phyloP scores from a whole-genome alignment of 35 echinoderm and acorn worm species.

The Amphiura filiformis region DNA sequence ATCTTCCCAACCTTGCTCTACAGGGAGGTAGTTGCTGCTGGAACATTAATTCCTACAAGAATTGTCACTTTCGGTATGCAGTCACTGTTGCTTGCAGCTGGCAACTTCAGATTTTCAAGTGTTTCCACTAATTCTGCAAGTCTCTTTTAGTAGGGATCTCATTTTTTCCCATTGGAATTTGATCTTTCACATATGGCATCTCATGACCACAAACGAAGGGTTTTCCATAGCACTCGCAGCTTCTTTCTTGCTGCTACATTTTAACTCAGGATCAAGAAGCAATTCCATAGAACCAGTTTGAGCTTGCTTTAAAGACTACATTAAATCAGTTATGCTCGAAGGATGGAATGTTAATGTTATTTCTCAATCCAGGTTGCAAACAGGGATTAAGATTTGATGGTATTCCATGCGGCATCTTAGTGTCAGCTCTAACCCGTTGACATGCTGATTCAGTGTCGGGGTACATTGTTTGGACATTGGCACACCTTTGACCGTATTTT shows the following conservation, averaged over 20 bases:
- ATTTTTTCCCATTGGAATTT: too few relatives aligned
- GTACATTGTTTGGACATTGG: too few relatives aligned
- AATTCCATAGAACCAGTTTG: too few relatives aligned
- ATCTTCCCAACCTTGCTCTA: slow-evolving; percentile 3
- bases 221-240: too few relatives aligned
- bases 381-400: neutral
- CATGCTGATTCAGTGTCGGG: neutral
- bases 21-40: slow-evolving; percentile 24
- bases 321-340: neutral
- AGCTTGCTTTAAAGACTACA: slow-evolving; percentile 11
- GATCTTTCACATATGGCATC: too few relatives aligned
- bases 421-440: neutral
- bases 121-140: too few relatives aligned
- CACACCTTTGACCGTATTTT: too few relatives aligned
- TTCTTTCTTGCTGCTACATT: too few relatives aligned
- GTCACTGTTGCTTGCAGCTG: neutral
- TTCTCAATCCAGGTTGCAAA: neutral
- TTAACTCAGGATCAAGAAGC: too few relatives aligned
- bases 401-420: neutral
- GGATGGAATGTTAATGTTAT: neutral
- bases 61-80: slow-evolving; percentile 5
- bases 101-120: neutral
- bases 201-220: too few relatives aligned
- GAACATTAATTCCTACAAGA: slow-evolving; percentile 39
- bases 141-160: too few relatives aligned